Base-by-base conservation (phyloP, 1,140 invertebrate species). In the Neotoxoptera formosana region DNA sequence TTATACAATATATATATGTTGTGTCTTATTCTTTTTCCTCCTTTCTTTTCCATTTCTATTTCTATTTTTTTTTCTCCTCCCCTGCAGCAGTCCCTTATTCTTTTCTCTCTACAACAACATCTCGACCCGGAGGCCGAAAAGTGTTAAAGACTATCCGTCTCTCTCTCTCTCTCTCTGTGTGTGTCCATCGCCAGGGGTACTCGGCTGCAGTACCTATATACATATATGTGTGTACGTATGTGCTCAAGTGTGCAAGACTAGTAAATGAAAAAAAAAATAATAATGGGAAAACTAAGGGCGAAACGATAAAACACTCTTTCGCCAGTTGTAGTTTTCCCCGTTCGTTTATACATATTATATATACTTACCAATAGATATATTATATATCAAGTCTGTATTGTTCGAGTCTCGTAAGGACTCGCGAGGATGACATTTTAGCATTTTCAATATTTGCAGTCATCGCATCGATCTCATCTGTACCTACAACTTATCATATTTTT, bases 1-100 rank as follows among this genome's bases (percentile, higher is more conserved):
- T 89, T 34, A 48, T 56, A 53, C n/a, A 76, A n/a, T 76, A n/a
- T 76, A 34, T n/a, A 21, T 34, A 14, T 56, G 34, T 36, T 17
- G 88, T 60, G 53, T 90, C 88, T 90, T 90, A 90, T 90, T 90
- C 53, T 90, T 60, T 90, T 90, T 41, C 23, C 23, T 25, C 60
- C 41, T 60, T 87, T 51, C 45, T 87, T 48, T 87, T 48, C 86
- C 60, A 76, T 76, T 76, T 76, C 60, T 76, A 76, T 76, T 76
- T n/a, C 60, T 76, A 76, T 76, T 76, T 89, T 53, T 34, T 53
- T 51, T 53, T 51, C n/a, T 88, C 48, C 36, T n/a, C 84, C 84
- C 47, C 14, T 47, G 7, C 45, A 11, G 7, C 45, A 11, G 87
- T 89, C 48, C 6, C 51, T 76, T 76, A 9, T 89, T 56, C 47